Percentiles rank a stretch among this genome's conserved stretches.
phyloP scores from a whole-genome alignment of 2,888 invertebrate species.

The Caenorhabditis wallacei region DNA sequence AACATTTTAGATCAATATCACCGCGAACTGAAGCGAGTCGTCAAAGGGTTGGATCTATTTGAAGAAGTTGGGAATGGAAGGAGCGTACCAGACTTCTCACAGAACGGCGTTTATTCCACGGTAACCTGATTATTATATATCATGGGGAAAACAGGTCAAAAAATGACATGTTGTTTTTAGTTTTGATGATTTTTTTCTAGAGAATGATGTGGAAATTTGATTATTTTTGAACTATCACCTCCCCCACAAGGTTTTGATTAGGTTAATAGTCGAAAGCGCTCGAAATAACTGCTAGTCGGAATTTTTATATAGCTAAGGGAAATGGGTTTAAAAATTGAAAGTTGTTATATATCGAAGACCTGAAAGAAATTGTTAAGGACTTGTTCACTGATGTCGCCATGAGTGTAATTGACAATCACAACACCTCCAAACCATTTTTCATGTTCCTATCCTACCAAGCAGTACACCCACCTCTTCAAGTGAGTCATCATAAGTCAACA shows the following conservation, averaged over 20 bases:
- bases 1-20: conserved; percentile 76
- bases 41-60: conserved; percentile 80
- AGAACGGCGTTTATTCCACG: conserved; percentile 80
- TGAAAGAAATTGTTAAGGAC: conserved; percentile 65
- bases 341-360: background rate
- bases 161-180: background rate
- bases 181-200: no score
- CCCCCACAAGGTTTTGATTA: background rate
- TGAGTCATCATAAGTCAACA: conserved; percentile 38
- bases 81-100: conserved; percentile 75
- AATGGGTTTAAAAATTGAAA: background rate
- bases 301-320: no score
- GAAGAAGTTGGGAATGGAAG: conserved; percentile 73
- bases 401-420: conserved; percentile 71
- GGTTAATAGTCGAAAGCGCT: background rate
- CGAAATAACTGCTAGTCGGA: no score
- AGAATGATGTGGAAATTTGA: background rate
- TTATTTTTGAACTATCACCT: background rate
- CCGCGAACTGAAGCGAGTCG: conserved; percentile 72
- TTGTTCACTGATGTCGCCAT: conserved; percentile 78
- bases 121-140: conserved; percentile 60
- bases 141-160: background rate
- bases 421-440: conserved; percentile 80
- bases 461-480: conserved; percentile 83
- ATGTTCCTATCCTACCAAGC: conserved; percentile 83